A percentile compares a stretch with the other conserved stretches of the same genome.
phyloP scores from a whole-genome alignment of 2,888 invertebrate species.

The Apamea crenata region DNA sequence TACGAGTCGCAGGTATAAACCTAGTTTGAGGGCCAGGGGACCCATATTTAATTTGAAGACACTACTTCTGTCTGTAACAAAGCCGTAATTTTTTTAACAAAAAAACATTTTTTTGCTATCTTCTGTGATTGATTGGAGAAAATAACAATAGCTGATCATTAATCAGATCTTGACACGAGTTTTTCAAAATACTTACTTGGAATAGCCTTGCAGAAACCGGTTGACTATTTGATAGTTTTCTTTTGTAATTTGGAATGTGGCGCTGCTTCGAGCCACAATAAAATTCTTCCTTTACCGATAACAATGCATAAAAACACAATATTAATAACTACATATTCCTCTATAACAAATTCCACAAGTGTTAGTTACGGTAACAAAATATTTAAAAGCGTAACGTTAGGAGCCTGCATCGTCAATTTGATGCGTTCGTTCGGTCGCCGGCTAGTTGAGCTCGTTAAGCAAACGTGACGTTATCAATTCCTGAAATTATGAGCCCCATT shows the following conservation, averaged over 20 bases:
- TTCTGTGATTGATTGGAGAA: background rate
- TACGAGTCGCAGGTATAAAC: background rate
- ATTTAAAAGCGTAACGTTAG: constrained; percentile 81
- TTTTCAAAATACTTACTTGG: too few relatives aligned
- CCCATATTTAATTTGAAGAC: too few relatives aligned
- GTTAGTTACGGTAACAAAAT: constrained; percentile 67
- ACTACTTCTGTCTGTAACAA: background rate
- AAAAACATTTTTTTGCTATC: background rate
- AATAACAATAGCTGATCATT: background rate
- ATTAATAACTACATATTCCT: background rate
- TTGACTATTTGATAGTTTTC: background rate
- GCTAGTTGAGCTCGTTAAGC: constrained; percentile 89
- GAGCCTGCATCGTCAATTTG: constrained; percentile 80
- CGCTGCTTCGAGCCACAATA: background rate
- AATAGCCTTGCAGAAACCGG: background rate
- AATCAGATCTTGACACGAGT: background rate
- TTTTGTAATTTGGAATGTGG: background rate
- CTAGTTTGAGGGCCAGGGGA: too few relatives aligned
- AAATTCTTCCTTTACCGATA: background rate
- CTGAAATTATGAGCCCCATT: constrained; percentile 84
- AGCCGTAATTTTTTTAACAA: background rate
- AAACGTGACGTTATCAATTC: constrained; percentile 83
- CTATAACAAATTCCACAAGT: constrained; percentile 34
- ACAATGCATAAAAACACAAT: background rate
- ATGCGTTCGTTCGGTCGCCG: constrained; percentile 82